Evolutionary conservation across 2,888 invertebrate genomes (phyloP).

Genomic region (Sturmia bella): DNA sequence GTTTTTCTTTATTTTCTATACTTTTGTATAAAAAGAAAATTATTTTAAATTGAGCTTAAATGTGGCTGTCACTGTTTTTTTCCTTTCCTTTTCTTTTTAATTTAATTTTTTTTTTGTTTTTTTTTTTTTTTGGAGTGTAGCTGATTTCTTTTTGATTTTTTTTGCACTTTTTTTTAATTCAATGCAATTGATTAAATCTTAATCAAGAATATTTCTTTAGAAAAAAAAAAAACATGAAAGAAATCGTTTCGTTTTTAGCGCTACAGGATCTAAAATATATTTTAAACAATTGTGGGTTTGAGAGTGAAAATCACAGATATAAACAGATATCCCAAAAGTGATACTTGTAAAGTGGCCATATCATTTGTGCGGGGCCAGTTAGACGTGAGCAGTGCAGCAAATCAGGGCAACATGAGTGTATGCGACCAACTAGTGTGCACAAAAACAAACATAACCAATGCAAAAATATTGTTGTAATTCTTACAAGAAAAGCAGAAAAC

Average conservation of each 20-base stretch:
- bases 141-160: background rate
- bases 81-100: background rate
- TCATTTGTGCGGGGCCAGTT: too few relatives aligned
- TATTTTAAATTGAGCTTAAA: conserved; percentile 58
- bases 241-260: background rate
- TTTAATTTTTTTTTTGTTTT: conserved; percentile 1
- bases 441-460: too few relatives aligned
- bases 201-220: conserved; percentile 52
- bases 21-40: conserved; percentile 38
- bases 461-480: too few relatives aligned
- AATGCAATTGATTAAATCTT: conserved; percentile 48
- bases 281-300: background rate
- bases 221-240: background rate
- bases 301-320: too few relatives aligned
- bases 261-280: background rate
- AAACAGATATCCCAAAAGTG: too few relatives aligned
- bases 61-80: conserved; percentile 54
- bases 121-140: conserved; percentile 7
- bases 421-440: too few relatives aligned
- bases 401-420: too few relatives aligned
- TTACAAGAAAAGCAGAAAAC: too few relatives aligned
- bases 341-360: too few relatives aligned
- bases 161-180: conserved; percentile 37
- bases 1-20: conserved; percentile 31
- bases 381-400: too few relatives aligned